Evolutionary conservation across 2,797 vertebrate species (phyloP).

Genomic region (Myotis daubentonii): DNA sequence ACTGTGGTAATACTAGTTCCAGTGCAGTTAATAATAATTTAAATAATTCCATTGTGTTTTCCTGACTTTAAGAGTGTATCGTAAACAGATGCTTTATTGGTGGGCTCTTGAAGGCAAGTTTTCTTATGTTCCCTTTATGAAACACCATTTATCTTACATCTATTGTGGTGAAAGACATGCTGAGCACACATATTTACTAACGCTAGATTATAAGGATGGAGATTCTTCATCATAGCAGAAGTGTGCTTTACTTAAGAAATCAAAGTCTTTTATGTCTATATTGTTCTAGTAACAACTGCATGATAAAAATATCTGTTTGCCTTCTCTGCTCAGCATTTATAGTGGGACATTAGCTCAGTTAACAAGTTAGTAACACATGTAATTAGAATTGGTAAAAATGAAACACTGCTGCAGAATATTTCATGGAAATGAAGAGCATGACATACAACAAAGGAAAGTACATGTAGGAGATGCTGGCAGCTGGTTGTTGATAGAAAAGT

Average conservation of each 20-base stretch:
- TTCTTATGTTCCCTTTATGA: not conserved
- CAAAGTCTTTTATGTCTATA: not conserved
- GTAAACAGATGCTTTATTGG: not conserved
- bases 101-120: not conserved
- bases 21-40: not conserved
- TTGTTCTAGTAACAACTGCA: not conserved
- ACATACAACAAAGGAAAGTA: not conserved
- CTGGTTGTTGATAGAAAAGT: not conserved
- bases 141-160: not conserved
- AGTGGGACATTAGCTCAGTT: not conserved
- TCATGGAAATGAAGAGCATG: not conserved
- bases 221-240: not conserved
- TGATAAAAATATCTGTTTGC: not conserved
- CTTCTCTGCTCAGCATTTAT: not conserved
- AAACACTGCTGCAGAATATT: not conserved
- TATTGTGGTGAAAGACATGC: not conserved
- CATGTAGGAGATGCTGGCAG: not conserved
- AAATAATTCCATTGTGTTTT: not conserved
- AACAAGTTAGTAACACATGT: not conserved
- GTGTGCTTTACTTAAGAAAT: not conserved
- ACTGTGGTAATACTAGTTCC: not conserved
- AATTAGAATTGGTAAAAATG: not conserved
- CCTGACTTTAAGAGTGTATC: not conserved
- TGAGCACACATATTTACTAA: not conserved
- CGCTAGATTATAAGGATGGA: not conserved